A percentile compares a stretch with the other conserved stretches of the same genome.
phyloP scores from a whole-genome alignment of 2,113 vertebrate species.

The Cryptomyrus ogoouensis region DNA sequence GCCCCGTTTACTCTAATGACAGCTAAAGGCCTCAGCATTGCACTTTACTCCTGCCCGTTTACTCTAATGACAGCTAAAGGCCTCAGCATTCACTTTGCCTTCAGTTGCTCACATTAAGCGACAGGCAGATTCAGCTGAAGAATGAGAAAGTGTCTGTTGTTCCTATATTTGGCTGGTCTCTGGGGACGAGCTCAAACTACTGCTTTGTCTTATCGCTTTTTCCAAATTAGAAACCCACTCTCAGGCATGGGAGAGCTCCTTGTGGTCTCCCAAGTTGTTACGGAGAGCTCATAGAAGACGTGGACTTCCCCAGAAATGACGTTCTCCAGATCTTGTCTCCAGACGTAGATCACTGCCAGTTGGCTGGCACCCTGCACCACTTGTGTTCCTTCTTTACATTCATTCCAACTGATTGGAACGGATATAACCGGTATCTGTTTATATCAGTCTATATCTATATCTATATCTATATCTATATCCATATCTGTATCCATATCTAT shows the following conservation, averaged over 20 bases:
- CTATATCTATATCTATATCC: background rate
- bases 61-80: background rate
- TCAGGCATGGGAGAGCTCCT: too few relatives aligned
- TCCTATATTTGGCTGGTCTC: conserved; percentile 6
- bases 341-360: conserved; percentile 46
- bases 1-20: background rate
- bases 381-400: conserved; percentile 53
- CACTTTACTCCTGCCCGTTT: background rate
- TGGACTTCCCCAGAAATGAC: conserved; percentile 48
- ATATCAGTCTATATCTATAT: background rate
- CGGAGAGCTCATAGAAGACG: conserved; percentile 15
- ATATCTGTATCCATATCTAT: background rate
- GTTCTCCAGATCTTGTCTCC: conserved; percentile 37
- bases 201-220: too few relatives aligned
- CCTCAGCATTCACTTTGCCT: background rate
- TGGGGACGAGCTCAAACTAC: background rate
- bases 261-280: conserved; percentile 32
- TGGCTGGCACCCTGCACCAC: conserved; percentile 47
- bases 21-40: background rate
- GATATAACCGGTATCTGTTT: conserved; percentile 34
- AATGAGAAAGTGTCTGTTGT: conserved; percentile 15
- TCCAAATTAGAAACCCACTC: too few relatives aligned
- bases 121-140: background rate
- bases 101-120: background rate
- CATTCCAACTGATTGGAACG: conserved; percentile 34